Evolutionary conservation across 35 echinoderm and acorn worm genomes (phyloP), one percentile per base, ranked within the genome.

Genomic region (Stichopus chloronotus): DNA sequence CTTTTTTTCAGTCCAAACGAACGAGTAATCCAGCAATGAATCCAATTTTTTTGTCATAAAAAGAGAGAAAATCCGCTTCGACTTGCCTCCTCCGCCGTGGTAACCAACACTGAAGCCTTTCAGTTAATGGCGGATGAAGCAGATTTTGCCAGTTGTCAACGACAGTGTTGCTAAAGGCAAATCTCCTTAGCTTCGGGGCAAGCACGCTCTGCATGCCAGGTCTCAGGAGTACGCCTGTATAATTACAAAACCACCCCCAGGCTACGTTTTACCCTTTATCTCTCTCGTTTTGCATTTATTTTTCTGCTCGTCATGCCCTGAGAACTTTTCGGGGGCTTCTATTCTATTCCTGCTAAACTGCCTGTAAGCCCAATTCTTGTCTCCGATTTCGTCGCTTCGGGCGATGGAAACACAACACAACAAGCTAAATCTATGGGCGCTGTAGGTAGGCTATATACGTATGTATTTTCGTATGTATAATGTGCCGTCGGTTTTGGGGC

Each of bases 271-370:
- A 91, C 88, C 88, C 88, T 91, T 91, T 91, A 91, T 91, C 68
- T 91, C 23, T 91, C 88, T 91, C 88, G 88, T 91, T 91, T 91
- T 91, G 88, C 88, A 91, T 91, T 91, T 91, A 91, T 91, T 91
- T 91, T 91, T 91, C 88, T 61, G 23, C 72, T 78, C 72, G 88
- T 91, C 72, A 91, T 91, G 88, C 88, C 88, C 88, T 74, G 19
- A 77, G 88, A 78, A 56, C 88, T 53, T 91, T 91, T 91, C 65
- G 43, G 88, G 68, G 88, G 88, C 88, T 91, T 91, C 88, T 78
- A 77, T 91, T 91, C 88, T 91, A 78, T 91, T 78, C 88, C 88
- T 78, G 65, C 88, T 91, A 55, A 77, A 77, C 88, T 91, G 88
- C 88, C 88, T 61, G 72, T 78, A 78, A 78, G 88, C 68, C 72